Evolutionary conservation across 2,797 vertebrate species (phyloP).

Genomic region (Saguinus oedipus): DNA sequence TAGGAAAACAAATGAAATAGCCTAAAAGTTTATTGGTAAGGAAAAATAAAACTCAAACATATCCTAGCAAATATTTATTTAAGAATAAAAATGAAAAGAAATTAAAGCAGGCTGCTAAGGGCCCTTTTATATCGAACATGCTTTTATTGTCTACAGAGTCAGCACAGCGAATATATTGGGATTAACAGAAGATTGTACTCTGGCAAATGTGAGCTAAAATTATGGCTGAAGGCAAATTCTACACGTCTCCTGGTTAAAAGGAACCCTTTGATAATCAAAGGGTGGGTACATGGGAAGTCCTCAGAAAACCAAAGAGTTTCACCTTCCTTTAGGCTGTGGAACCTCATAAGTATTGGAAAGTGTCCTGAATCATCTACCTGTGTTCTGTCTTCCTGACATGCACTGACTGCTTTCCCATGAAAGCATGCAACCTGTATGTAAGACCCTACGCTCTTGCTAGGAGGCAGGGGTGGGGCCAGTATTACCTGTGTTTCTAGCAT

Average conservation of each 20-base stretch:
- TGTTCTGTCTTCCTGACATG: background rate
- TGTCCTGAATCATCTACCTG: background rate
- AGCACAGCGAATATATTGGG: accelerated
- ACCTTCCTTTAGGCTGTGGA: background rate
- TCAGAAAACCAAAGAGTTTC: background rate
- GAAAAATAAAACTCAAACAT: background rate
- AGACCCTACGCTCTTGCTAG: conserved; percentile 66
- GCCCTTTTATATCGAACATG: background rate
- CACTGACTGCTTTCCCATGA: conserved; percentile 2
- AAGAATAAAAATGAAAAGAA: background rate
- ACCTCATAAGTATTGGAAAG: no score
- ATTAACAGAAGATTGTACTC: accelerated
- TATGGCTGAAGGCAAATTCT: background rate
- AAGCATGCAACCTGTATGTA: conserved; percentile 61
- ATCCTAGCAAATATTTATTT: background rate
- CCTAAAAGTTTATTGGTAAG: background rate
- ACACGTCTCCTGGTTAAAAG: background rate
- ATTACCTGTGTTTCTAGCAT: conserved; percentile 96
- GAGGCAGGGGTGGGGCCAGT: conserved; percentile 78
- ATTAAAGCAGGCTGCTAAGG: background rate
- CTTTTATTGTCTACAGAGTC: background rate
- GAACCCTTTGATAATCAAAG: background rate
- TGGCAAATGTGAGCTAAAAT: background rate
- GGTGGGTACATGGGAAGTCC: accelerated
- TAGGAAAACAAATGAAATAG: background rate